Evolutionary conservation across 2,113 vertebrate genomes (phyloP), one percentile per base, ranked within the genome.

Genomic region (Seriola dumerili): DNA sequence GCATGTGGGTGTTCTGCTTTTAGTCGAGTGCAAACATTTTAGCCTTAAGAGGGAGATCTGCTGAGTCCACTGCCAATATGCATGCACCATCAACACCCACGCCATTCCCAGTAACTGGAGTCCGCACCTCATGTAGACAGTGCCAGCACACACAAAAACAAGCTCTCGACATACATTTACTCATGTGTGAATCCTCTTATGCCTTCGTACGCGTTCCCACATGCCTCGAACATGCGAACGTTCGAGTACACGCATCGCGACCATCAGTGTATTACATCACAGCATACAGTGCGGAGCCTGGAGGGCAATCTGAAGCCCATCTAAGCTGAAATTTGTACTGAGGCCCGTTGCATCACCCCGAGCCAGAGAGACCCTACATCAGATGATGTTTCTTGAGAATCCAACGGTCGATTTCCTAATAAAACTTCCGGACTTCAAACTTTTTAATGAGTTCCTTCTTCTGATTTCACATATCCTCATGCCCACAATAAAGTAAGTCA

Each of bases 21-120:
- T 93, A 93, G 94, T 94, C 89, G 90, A 95, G 94, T 93, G 94
- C 92, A 94, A 93, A 94, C 91, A 94, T 94, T 94, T 94, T 91
- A 94, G 89, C 94, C 93, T 94, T 94, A 91, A 95, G 94, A 95
- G 92, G 84, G 85, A 91, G 86, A 75, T 85, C 86, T 89, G 82
- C 79, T 74, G 78, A 79, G 88, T 86, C 78, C 85, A 78, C 76
- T 89, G 92, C 92, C 91, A 92, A 90, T 81, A 84, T 88, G 89
- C 89, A 90, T 86, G 79, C 88, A 76, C 87, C 88, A 90, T 91
- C 84, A 87, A 90, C 91, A n/a, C 94, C 93, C 92, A 92, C 92
- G 4, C 78, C 70, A 57, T 78, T 88, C 74, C 77, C 66, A 76
- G 38, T 32, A 68, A 78, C 74, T 79, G 72, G 59, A 61, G 73